phyloP scores from a whole-genome alignment of 2,113 vertebrate genomes.

The Passer montanus region DNA sequence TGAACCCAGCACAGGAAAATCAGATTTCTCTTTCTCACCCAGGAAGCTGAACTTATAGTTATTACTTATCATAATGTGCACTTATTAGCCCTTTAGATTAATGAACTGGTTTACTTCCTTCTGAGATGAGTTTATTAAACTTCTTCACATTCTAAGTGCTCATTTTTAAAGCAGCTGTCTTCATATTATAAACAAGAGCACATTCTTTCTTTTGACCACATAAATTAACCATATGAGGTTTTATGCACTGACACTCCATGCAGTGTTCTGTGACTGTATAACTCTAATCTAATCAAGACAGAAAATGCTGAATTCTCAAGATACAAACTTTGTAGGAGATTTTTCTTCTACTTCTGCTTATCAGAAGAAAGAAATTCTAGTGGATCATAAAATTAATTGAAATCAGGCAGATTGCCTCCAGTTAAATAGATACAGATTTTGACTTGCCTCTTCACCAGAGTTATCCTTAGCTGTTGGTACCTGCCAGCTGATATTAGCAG shows the following conservation, averaged over 20 bases:
- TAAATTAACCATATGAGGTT: slow-evolving; percentile 11
- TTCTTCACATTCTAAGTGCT: slow-evolving; percentile 14
- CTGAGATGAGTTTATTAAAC: slow-evolving; percentile 24
- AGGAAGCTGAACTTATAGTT: neutral
- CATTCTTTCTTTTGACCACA: slow-evolving; percentile 47
- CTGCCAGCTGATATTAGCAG: slow-evolving; percentile 87
- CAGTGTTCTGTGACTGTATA: neutral
- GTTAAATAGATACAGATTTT: neutral
- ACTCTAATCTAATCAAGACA: neutral
- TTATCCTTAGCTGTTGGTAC: slow-evolving; percentile 85
- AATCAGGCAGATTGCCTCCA: neutral
- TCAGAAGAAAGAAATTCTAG: neutral
- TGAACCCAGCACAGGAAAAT: neutral
- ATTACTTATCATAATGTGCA: neutral
- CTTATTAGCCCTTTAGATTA: neutral
- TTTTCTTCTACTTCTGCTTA: neutral
- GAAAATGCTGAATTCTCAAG: slow-evolving; percentile 3
- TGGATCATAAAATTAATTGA: neutral
- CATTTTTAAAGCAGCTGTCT: slow-evolving; percentile 33
- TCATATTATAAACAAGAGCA: slow-evolving; percentile 33
- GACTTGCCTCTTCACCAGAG: slow-evolving; percentile 86
- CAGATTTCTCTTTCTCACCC: neutral
- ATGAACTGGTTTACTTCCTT: slow-evolving; percentile 10
- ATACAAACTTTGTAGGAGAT: neutral
- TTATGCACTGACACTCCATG: neutral